These are phyloP conservation scores for Vanacampus margaritifer DNA, from an alignment of 2,113 vertebrate genomes.

Conservation along the genomic window DNA sequence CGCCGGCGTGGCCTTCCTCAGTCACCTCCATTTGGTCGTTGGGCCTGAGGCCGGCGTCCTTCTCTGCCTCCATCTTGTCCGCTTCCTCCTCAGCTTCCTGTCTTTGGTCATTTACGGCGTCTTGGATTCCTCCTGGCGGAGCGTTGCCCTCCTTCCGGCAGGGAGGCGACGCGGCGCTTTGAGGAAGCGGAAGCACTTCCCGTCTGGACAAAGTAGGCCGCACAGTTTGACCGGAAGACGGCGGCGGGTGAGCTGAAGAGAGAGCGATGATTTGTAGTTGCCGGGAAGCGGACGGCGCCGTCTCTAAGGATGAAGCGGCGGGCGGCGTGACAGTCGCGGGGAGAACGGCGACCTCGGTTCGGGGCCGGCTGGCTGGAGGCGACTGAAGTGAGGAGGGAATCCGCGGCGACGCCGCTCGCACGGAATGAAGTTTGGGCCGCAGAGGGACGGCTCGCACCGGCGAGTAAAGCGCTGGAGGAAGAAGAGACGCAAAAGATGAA, in stretches of 20 bases:
- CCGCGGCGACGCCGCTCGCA: slow-evolving; percentile 25
- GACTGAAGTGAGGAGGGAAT: slow-evolving; percentile 28
- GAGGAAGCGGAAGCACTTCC: slow-evolving; percentile 37
- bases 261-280: slow-evolving; percentile 75
- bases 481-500: background rate
- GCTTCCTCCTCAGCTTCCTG: slow-evolving; percentile 33
- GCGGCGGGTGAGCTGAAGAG: slow-evolving; percentile 61
- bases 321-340: slow-evolving; percentile 35
- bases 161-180: slow-evolving; percentile 39
- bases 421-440: slow-evolving; percentile 58
- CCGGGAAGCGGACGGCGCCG: slow-evolving; percentile 64
- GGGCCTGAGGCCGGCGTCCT: background rate
- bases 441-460: slow-evolving; percentile 70
- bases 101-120: slow-evolving; percentile 45
- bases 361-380: slow-evolving; percentile 37
- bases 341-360: slow-evolving; percentile 34
- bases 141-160: slow-evolving; percentile 31
- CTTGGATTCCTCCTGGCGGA: slow-evolving; percentile 4
- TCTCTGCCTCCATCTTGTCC: background rate
- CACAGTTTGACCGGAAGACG: slow-evolving; percentile 26
- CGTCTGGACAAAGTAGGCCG: slow-evolving; percentile 31
- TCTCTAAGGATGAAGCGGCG: slow-evolving; percentile 37
- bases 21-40: slow-evolving; percentile 37
- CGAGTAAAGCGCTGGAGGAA: slow-evolving; percentile 67
- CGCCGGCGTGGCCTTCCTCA: slow-evolving; percentile 28